Evolutionary conservation across 2,797 vertebrate genomes (phyloP).

Genomic region (Steatocranus sp.): DNA sequence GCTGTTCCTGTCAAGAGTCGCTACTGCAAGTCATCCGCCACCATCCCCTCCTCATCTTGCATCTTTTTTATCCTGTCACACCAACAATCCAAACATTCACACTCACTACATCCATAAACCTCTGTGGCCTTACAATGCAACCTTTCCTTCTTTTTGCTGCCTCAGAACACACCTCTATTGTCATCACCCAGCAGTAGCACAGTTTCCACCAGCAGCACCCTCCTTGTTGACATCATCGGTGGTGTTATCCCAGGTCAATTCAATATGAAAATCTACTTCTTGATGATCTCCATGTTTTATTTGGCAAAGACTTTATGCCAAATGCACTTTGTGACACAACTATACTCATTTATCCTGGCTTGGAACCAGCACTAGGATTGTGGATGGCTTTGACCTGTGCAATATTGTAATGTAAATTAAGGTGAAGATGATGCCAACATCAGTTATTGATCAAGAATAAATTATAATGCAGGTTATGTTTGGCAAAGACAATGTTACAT

Average conservation of each 20-base stretch:
- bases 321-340: neutral
- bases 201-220: neutral
- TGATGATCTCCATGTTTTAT: neutral
- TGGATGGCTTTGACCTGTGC: neutral
- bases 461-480: constrained; percentile 8
- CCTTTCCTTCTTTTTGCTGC: neutral
- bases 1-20: neutral
- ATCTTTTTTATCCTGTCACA: neutral
- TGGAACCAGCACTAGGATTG: neutral
- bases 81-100: neutral
- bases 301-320: neutral
- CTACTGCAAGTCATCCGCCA: neutral
- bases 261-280: neutral
- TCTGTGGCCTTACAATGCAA: neutral
- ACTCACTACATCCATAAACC: neutral
- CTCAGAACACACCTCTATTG: neutral
- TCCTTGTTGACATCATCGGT: neutral
- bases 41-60: neutral
- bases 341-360: neutral
- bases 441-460: constrained; percentile 23
- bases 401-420: neutral
- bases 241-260: neutral
- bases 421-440: constrained; percentile 13
- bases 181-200: neutral
- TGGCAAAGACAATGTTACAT: neutral